Base-by-base conservation (phyloP, 53 echinoderm and acorn worm species). In the Crossaster papposus region DNA sequence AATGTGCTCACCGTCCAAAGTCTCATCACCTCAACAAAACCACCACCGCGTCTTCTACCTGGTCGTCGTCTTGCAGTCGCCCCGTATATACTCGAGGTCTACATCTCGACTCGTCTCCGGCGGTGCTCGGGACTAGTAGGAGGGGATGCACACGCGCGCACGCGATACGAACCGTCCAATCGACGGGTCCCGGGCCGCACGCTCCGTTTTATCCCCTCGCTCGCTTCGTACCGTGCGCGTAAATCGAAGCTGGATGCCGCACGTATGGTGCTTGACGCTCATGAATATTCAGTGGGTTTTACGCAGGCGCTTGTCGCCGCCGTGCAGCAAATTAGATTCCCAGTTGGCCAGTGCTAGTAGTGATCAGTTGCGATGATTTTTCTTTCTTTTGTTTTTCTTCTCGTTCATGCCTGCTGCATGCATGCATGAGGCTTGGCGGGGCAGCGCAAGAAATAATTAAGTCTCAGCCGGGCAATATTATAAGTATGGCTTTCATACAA, bases 361-460 rank as follows among this genome's bases (percentile, higher is more conserved):
- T 75, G 86, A 75, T 86, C 86, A 86, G 86, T 76, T 75, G 86
- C 86, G 64, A 62, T 26, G 20, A n/a, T 9, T 54, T 9, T 54
- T 80, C 12, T 1, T 30, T 58, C 7, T 55, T 54, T 80, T 80
- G 4, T 54, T 80, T 58, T 55, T 80, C 12, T 30, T 80, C 32
- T 30, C 11, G 44, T 51, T 34, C 33, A 17, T 28, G 12, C 78
- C 26, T 52, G 80, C 58, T 80, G 58, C 58, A 80, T 54, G 58
- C 58, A 80, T 54, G 80, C 80, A 80, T 36, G 36, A 74, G 17
- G 68, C 68, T 68, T 58, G 28, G 68, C n/a, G 68, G 68, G 15
- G 68, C 68, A 74, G 36, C 18, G 6, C 30, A 85, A 85, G 85
- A 85, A 85, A 85, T 85, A 85, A 85, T 85, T 85, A 85, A 85